Evolutionary conservation across 1,140 invertebrate genomes (phyloP).

Genomic region (Streblospio benedicti): DNA sequence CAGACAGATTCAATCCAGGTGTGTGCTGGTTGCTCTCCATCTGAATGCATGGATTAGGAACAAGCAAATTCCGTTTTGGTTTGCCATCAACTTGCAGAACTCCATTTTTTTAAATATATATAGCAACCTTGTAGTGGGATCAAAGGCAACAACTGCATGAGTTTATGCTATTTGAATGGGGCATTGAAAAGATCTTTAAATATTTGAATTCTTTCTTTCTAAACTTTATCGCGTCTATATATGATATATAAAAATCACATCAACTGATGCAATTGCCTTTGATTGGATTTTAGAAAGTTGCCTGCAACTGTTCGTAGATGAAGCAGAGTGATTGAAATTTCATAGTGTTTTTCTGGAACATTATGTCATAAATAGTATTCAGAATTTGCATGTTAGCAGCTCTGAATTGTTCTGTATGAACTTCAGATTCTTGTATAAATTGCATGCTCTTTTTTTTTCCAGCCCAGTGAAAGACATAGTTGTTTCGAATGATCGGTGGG

Average conservation of each 20-base stretch:
- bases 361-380: background rate
- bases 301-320: background rate
- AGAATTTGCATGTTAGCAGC: too few relatives aligned
- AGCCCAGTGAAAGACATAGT: constrained; percentile 80
- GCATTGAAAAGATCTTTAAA: too few relatives aligned
- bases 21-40: background rate
- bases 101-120: background rate
- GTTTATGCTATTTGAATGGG: constrained; percentile 78
- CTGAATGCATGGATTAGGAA: background rate
- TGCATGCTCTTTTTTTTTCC: constrained; percentile 7
- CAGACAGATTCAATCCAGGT: constrained; percentile 76
- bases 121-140: constrained; percentile 35
- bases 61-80: background rate
- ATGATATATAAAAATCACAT: too few relatives aligned
- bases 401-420: background rate
- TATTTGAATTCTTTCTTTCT: too few relatives aligned
- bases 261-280: background rate
- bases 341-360: background rate
- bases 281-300: background rate
- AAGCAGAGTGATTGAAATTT: background rate
- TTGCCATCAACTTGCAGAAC: background rate
- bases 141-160: constrained; percentile 61
- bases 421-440: background rate
- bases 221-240: too few relatives aligned
- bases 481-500: constrained; percentile 84